These are phyloP conservation scores for Dysmachus trigonus DNA, from an alignment of 2,888 invertebrate genomes.

Conservation along the genomic window DNA sequence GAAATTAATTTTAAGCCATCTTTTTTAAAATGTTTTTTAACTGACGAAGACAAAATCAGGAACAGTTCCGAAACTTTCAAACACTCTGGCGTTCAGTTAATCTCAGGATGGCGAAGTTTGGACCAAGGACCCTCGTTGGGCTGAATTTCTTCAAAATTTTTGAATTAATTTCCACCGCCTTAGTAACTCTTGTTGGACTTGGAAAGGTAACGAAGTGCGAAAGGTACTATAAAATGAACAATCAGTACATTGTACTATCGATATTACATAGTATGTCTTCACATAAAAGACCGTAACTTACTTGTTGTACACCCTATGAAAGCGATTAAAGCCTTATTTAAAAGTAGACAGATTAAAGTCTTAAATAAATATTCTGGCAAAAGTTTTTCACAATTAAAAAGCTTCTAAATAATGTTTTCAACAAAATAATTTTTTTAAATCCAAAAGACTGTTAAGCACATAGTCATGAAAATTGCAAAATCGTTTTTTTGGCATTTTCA, in stretches of 20 bases:
- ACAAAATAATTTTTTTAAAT: no score
- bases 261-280: no score
- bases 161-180: neutral
- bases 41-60: conserved; percentile 23
- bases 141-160: neutral
- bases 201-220: neutral
- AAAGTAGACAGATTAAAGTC: neutral
- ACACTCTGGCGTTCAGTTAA: neutral
- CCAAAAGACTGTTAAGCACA: no score
- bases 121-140: neutral
- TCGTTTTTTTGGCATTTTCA: no score
- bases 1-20: conserved; percentile 34
- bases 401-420: no score
- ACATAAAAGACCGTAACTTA: no score
- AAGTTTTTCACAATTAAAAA: no score
- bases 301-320: no score
- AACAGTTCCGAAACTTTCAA: conserved; percentile 20
- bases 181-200: neutral
- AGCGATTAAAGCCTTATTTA: neutral
- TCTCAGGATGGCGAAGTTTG: neutral
- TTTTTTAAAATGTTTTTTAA: conserved; percentile 34
- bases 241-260: neutral
- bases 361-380: neutral
- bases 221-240: neutral
- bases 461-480: no score